phyloP scores from a whole-genome alignment of 2,113 vertebrate species.

The Narcine bancroftii region DNA sequence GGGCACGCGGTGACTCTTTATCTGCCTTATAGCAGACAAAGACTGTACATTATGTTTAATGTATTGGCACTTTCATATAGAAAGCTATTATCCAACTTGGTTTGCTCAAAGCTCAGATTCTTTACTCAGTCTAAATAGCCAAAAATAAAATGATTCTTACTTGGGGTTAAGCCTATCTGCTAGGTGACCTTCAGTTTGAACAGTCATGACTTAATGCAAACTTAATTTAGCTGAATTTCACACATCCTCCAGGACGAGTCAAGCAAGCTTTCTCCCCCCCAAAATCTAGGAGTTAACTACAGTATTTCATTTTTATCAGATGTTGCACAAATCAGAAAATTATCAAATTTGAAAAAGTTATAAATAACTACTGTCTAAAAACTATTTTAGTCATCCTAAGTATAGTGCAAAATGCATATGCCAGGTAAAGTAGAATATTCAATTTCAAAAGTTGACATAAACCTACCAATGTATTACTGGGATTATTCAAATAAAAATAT shows the following conservation, averaged over 20 bases:
- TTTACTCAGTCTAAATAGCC: not conserved
- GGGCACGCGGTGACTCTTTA: too few species aligned
- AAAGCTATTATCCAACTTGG: not conserved
- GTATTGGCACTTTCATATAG: too few species aligned
- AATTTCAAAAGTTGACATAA: not conserved
- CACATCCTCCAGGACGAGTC: not conserved
- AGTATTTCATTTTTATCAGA: not conserved
- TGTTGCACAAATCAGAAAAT: constrained; percentile 35
- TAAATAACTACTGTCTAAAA: too few species aligned
- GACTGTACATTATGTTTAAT: too few species aligned
- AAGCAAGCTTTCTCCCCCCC: not conserved
- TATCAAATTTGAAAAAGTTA: not conserved
- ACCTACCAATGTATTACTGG: not conserved
- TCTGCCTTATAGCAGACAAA: too few species aligned
- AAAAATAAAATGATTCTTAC: not conserved
- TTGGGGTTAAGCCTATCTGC: not conserved
- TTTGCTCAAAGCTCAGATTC: not conserved
- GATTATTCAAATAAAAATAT: constrained; percentile 38
- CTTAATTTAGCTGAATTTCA: not conserved
- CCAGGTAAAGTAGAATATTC: not conserved
- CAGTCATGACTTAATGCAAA: not conserved
- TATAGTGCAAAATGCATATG: not conserved
- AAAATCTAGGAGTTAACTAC: not conserved
- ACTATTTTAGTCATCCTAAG: too few species aligned
- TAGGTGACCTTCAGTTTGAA: too few species aligned